Base-by-base conservation (phyloP, 1,140 invertebrate species). In the Hyposmocoma kahamanoa region DNA sequence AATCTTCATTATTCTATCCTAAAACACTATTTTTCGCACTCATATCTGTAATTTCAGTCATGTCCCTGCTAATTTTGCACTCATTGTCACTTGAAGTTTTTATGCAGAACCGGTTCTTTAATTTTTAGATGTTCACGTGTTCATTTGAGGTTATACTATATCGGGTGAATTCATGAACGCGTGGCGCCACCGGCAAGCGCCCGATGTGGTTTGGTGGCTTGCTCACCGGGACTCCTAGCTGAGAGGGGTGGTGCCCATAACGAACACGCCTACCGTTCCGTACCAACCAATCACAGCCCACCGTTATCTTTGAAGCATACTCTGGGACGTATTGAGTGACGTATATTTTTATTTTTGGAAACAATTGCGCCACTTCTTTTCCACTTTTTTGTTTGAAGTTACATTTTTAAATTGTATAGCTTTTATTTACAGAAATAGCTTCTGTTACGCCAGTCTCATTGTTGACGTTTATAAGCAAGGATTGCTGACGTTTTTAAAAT, bases 271-370 rank as follows among this genome's bases (percentile, higher is more conserved):
- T 51, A 42, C 43, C 36, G 32, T 48, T 60, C 47, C 46, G 22
- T 39, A 51, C 42, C 47, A 1, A 41, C 76, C 76, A 80, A 83
- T 83, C 47, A 34, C 0, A 38, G 2, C 1, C 21, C 39, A 28
- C 51, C 67, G 63, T 61, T 46, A 50, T 61, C 65, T 67, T 78
- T 69, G 72, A 77, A 80, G 75, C 64, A 63, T 64, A 62, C 66
- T 64, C 81, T 62, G 81, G 78, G 74, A 79, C 77, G 81, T 70
- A 84, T 69, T 80, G 60, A 67, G 63, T 65, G 66, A 58, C 62
- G 61, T 69, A 53, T 47, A 65, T 70, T 78, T 76, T 79, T 77
- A 75, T 80, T 79, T 77, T 78, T 65, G 50, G 62, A 62, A 73
- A 70, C 60, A 65, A 73, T 70, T 63, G 72, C 54, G 51, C 61